These are phyloP conservation scores for Conger conger DNA, from an alignment of 2,113 vertebrate species.

Conservation along the genomic window DNA sequence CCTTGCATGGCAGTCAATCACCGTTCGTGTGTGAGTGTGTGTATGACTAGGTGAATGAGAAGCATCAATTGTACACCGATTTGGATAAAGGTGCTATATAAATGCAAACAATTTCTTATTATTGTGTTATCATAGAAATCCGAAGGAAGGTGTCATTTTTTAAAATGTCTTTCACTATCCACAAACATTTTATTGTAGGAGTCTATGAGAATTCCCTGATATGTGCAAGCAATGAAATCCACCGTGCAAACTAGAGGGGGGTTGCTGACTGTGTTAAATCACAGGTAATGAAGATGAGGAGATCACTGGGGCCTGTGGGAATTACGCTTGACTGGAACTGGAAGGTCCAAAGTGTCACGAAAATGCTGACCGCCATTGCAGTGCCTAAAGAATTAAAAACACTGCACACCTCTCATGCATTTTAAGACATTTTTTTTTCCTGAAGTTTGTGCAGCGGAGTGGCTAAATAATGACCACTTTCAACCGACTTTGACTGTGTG, in stretches of 20 bases:
- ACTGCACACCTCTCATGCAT: background rate
- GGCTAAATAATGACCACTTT: background rate
- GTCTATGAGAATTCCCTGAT: background rate
- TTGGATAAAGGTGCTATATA: too few species aligned
- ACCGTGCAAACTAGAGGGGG: background rate
- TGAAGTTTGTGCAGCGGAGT: background rate
- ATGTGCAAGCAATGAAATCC: background rate
- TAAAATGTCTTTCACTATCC: background rate
- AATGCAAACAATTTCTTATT: too few species aligned
- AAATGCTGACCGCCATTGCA: background rate
- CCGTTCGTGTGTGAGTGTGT: too few species aligned
- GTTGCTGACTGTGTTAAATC: background rate
- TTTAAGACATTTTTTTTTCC: background rate
- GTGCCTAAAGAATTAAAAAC: background rate
- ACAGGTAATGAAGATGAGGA: background rate
- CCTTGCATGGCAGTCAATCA: too few species aligned
- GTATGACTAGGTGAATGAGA: too few species aligned
- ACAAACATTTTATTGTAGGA: background rate
- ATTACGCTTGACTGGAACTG: background rate
- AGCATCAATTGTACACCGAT: too few species aligned
- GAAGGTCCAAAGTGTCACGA: background rate
- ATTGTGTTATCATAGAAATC: background rate
- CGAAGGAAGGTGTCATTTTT: background rate
- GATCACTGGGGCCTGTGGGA: background rate
- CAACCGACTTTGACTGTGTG: background rate